phyloP scores from a whole-genome alignment of 2,888 invertebrate genomes.

The Eupithecia centaureata region DNA sequence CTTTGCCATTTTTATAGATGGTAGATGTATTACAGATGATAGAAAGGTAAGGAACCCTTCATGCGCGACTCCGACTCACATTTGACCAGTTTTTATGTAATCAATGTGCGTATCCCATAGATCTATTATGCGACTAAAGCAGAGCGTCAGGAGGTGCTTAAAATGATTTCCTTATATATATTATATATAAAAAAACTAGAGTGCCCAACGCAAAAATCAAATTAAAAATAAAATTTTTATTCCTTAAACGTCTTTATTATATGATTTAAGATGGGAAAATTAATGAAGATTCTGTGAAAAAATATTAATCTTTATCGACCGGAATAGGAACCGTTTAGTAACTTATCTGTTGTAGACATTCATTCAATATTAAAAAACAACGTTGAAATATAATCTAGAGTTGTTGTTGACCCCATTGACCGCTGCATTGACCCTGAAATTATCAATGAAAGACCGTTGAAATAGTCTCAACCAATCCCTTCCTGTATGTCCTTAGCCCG shows the following conservation, averaged over 20 bases:
- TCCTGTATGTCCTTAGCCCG: background rate
- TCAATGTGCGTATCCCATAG: background rate
- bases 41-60: too few relatives aligned
- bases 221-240: background rate
- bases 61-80: too few relatives aligned
- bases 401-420: too few relatives aligned
- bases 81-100: background rate
- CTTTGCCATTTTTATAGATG: too few relatives aligned
- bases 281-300: background rate
- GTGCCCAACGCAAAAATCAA: too few relatives aligned
- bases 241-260: background rate
- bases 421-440: background rate
- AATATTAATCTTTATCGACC: background rate
- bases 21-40: too few relatives aligned
- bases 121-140: too few relatives aligned
- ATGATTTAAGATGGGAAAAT: background rate
- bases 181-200: background rate
- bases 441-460: background rate
- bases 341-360: background rate
- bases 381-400: background rate
- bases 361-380: background rate
- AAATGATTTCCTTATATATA: background rate
- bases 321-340: background rate
- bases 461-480: background rate
- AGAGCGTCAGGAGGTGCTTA: background rate